These are phyloP conservation scores for Aphelocoma californica DNA, from an alignment of 2,797 vertebrate genomes.

Conservation along the genomic window DNA sequence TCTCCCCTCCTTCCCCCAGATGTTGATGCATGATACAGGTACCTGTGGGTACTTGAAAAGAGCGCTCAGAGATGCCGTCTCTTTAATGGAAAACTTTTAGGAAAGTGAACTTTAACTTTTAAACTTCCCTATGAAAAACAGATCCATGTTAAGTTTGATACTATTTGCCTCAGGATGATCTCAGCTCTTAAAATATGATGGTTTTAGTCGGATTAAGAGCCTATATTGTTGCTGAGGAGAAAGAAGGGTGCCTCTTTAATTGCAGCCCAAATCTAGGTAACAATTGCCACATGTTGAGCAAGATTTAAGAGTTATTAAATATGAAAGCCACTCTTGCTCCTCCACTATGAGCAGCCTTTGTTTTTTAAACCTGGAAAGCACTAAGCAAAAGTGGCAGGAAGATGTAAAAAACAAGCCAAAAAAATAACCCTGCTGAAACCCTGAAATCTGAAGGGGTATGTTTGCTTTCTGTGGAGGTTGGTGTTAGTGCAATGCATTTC, in stretches of 20 bases:
- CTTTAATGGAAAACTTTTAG: constrained; percentile 53
- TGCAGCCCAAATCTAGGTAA: constrained; percentile 80
- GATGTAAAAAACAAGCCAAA: not conserved
- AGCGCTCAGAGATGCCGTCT: not conserved
- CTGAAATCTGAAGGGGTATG: not conserved
- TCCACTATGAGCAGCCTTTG: constrained; percentile 57
- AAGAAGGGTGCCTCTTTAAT: constrained; percentile 74
- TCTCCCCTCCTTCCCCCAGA: constrained; percentile 19
- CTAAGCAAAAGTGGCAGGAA: not conserved
- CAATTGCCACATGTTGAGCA: constrained; percentile 80
- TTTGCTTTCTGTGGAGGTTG: not conserved
- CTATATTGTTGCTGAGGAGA: constrained; percentile 71
- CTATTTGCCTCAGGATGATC: constrained; percentile 73
- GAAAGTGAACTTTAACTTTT: constrained; percentile 55
- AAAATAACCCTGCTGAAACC: not conserved
- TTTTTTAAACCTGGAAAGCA: constrained; percentile 68
- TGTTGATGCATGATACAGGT: constrained; percentile 32
- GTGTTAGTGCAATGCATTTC: not conserved
- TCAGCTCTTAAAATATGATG: constrained; percentile 76
- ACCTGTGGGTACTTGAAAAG: constrained; percentile 47
- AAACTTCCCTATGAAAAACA: constrained; percentile 57
- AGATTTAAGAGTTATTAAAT: constrained; percentile 78
- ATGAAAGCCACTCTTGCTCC: constrained; percentile 69
- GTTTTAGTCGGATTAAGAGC: constrained; percentile 77
- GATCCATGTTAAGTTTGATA: constrained; percentile 68